These are phyloP conservation scores for Chymomyza procnemis DNA, from an alignment of 2,888 invertebrate species.

Conservation along the genomic window DNA sequence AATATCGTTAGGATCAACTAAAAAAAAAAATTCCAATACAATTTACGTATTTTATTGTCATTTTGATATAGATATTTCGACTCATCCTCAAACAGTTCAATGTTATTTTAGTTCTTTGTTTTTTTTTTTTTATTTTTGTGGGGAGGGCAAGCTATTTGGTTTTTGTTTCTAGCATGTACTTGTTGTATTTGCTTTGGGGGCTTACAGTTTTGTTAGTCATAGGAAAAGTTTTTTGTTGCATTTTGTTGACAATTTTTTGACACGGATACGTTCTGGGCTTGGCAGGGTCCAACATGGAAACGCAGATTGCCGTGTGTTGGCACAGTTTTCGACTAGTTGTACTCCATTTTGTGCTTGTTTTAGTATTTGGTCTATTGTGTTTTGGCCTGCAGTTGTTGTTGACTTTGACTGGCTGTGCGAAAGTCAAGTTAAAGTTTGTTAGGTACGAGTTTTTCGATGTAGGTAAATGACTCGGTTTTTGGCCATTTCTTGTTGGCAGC, in stretches of 20 bases:
- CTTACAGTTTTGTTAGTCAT: conserved; percentile 58
- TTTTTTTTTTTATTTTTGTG: too few relatives aligned
- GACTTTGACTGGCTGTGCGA: conserved; percentile 54
- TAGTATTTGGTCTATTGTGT: conserved; percentile 22
- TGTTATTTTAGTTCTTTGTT: not conserved
- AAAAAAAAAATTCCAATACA: conserved; percentile 32
- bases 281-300: not conserved
- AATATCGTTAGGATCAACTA: conserved; percentile 3
- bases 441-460: conserved; percentile 24
- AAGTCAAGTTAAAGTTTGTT: conserved; percentile 40
- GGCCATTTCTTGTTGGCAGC: not conserved
- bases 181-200: conserved; percentile 52
- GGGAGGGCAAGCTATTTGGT: too few relatives aligned
- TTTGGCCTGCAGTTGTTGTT: conserved; percentile 40
- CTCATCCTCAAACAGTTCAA: not conserved
- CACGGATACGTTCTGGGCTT: conserved; percentile 31
- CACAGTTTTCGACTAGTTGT: conserved; percentile 24
- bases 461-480: not conserved
- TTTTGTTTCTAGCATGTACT: conserved; percentile 32
- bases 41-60: conserved; percentile 42
- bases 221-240: conserved; percentile 57
- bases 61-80: not conserved
- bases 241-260: conserved; percentile 61
- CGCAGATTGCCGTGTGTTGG: conserved; percentile 20
- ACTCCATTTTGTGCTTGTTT: conserved; percentile 23